A percentile compares a stretch with the other conserved stretches of the same genome.
phyloP scores from a whole-genome alignment of 2,113 vertebrate genomes.

The Syngnathus floridae region DNA sequence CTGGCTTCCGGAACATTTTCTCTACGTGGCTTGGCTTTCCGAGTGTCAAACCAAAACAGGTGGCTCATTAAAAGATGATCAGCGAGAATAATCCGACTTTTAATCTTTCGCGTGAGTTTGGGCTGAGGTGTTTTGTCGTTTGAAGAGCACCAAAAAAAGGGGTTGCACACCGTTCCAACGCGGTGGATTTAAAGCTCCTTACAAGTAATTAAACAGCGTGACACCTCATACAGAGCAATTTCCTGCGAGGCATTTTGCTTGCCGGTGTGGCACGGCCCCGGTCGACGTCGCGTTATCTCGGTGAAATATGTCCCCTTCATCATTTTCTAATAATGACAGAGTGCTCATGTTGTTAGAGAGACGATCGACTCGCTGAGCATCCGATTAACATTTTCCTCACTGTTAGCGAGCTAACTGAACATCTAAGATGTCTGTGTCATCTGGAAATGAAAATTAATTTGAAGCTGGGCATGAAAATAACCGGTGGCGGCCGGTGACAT shows the following conservation, averaged over 20 bases:
- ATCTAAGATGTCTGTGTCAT: constrained; percentile 43
- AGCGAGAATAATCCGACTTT: constrained; percentile 52
- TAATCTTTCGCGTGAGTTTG: constrained; percentile 38
- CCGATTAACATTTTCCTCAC: constrained; percentile 51
- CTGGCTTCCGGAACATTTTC: not conserved
- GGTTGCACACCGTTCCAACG: constrained; percentile 44
- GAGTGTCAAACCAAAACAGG: constrained; percentile 38
- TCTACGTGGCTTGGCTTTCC: constrained; percentile 9
- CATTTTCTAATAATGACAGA: constrained; percentile 67
- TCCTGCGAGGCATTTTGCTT: constrained; percentile 55
- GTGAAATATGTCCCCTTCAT: constrained; percentile 66
- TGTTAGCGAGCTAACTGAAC: constrained; percentile 49
- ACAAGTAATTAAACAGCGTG: constrained; percentile 68
- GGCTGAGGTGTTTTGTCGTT: constrained; percentile 47
- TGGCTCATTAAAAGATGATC: constrained; percentile 46
- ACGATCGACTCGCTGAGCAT: constrained; percentile 52
- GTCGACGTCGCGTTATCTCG: constrained; percentile 55
- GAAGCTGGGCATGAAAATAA: constrained; percentile 32
- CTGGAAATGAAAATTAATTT: constrained; percentile 36
- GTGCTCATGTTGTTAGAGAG: constrained; percentile 48
- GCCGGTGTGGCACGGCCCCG: constrained; percentile 39
- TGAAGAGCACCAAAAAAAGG: constrained; percentile 31
- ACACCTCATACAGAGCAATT: constrained; percentile 62
- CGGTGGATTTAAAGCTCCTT: constrained; percentile 55
- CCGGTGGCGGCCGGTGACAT: constrained; percentile 5